Conservation (phyloP, 2,888 invertebrate genomes). For the Xestoiulus laeticollis region DNA sequence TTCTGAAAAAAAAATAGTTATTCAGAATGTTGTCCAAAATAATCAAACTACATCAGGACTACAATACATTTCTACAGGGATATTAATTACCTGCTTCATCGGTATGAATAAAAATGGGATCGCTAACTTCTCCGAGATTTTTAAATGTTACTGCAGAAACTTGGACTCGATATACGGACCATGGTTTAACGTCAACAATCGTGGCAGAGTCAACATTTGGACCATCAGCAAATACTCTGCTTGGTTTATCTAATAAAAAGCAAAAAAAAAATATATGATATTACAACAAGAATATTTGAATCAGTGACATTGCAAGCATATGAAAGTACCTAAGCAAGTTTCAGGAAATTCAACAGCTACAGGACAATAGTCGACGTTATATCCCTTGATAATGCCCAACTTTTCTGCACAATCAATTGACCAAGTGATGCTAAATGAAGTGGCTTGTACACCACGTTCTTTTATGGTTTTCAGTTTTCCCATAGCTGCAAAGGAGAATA, state of each 20-base stretch:
- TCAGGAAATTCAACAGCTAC: constrained; percentile 67
- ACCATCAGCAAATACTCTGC: constrained; percentile 19
- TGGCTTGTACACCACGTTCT: constrained; percentile 67
- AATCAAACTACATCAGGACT: no score
- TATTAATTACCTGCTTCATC: constrained; percentile 50
- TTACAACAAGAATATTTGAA: background rate
- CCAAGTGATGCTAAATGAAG: constrained; percentile 76
- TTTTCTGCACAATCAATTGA: constrained; percentile 78
- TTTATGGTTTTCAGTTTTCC: constrained; percentile 71
- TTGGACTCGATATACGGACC: constrained; percentile 77
- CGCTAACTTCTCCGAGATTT: constrained; percentile 63
- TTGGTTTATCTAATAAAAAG: background rate
- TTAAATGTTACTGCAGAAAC: constrained; percentile 73
- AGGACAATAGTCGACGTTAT: constrained; percentile 79
- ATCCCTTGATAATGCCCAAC: constrained; percentile 77
- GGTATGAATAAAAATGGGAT: constrained; percentile 46
- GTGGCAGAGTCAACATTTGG: constrained; percentile 48
- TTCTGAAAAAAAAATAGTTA: constrained; percentile 46
- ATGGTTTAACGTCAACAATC: constrained; percentile 73
- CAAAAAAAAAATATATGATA: constrained; percentile 4
- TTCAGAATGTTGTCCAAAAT: background rate
- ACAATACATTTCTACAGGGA: no score
- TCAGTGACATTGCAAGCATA: background rate
- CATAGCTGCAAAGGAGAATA: constrained; percentile 61
- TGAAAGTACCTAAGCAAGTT: constrained; percentile 50